Conservation (phyloP, 2,797 vertebrate species). For the Siniperca obscura region DNA sequence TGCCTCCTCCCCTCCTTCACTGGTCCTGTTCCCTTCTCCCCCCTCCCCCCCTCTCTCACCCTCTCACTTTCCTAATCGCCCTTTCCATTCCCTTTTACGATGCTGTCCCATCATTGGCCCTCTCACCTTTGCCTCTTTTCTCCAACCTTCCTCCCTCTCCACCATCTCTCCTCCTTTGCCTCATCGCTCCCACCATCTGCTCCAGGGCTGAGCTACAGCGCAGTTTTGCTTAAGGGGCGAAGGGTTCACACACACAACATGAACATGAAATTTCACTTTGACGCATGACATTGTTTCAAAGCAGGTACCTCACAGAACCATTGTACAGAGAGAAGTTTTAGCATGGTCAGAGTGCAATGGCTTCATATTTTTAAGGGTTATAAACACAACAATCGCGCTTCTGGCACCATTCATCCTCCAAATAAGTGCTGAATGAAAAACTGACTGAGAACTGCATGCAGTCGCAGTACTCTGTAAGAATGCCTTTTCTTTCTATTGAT, state of each 20-base stretch:
- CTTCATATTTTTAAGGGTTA: slow-evolving; percentile 46
- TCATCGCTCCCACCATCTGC: slow-evolving; percentile 56
- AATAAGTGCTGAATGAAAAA: slow-evolving; percentile 53
- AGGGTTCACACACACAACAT: slow-evolving; percentile 40
- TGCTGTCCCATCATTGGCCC: neutral
- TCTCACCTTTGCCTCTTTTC: slow-evolving; percentile 27
- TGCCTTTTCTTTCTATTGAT: slow-evolving; percentile 45
- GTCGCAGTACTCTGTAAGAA: slow-evolving; percentile 47
- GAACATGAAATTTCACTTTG: slow-evolving; percentile 51
- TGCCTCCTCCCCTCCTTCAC: slow-evolving; percentile 36
- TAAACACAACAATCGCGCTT: slow-evolving; percentile 65
- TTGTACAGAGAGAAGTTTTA: slow-evolving; percentile 47
- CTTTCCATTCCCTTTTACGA: slow-evolving; percentile 31
- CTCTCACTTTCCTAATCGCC: slow-evolving; percentile 13
- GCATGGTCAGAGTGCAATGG: slow-evolving; percentile 73
- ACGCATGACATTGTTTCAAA: slow-evolving; percentile 59
- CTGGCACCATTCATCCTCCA: slow-evolving; percentile 63
- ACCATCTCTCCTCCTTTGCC: slow-evolving; percentile 28
- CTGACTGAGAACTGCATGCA: slow-evolving; percentile 63
- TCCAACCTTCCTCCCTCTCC: slow-evolving; percentile 1
- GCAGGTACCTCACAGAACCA: slow-evolving; percentile 55
- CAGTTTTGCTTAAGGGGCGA: slow-evolving; percentile 49
- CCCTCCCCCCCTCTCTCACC: neutral
- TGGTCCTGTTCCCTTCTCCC: slow-evolving; percentile 22
- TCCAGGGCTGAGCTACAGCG: slow-evolving; percentile 58